Base-by-base conservation (phyloP, 2,888 invertebrate species). In the Marronus borbonicus region DNA sequence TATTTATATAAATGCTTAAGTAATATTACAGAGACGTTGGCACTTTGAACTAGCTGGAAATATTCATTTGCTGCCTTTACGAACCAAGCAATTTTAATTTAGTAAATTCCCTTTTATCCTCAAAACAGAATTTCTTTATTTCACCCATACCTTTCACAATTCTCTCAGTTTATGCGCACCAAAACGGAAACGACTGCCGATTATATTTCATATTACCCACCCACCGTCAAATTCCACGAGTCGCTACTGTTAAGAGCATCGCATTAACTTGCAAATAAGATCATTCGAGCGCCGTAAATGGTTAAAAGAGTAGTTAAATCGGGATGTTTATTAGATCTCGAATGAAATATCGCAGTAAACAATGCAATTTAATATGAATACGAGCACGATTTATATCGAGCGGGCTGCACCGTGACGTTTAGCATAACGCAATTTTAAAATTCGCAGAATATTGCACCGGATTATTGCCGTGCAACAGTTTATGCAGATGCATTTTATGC, bases 321-420 rank as follows among this genome's bases (percentile, higher is more conserved):
- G 36, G 20, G 58, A 55, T 3, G 70, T 70, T 58, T 70, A 70
- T 55, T 31, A 31, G 58, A 12, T 4, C 58, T 36, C 50, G 44
- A n/a, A n/a, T 70, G 36, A 58, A 36, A 70, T 70, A 70, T 58
- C 17, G 12, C 55, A 52, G 52, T 55, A 70, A 70, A 70, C 52
- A 70, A 52, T 70, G 55, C 58, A 39, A 70, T 70, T 44, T 70
- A 70, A 70, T 70, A n/a, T 31, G 49, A 58, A 70, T 58, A 58
- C 31, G 49, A 31, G 36, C n/a, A 55, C 70, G 55, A 55, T 70
- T 70, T 70, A 58, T 55, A 52, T 31, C 31, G 70, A 17, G 58
- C 20, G 14, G 5, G n/a, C 10, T 17, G 14, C 52, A 31, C 5
- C 52, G 17, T 12, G 44, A 44, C 44, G 52, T 31, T 70, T 55